A percentile compares a stretch with the other conserved stretches of the same genome.
These are phyloP conservation scores for Taenaris catops DNA, from an alignment of 2,888 invertebrate genomes.

Conservation along the genomic window DNA sequence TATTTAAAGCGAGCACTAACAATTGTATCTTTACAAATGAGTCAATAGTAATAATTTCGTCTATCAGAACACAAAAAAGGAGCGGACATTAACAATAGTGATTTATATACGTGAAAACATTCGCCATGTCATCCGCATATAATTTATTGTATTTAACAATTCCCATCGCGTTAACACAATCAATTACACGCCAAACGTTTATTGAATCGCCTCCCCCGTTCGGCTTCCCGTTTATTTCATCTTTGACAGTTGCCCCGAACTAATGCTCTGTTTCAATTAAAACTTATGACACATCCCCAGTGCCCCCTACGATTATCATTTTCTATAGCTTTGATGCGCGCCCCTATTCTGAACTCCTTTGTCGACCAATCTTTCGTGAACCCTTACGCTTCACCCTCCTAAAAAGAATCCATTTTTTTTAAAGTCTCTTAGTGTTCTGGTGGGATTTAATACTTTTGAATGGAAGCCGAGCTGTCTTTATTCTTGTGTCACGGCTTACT, in stretches of 20 bases:
- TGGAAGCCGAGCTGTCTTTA: conserved; percentile 49
- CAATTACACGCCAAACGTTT: conserved; percentile 59
- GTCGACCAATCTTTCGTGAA: conserved; percentile 40
- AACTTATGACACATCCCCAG: conserved; percentile 67
- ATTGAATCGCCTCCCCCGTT: conserved; percentile 39
- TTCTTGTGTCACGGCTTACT: conserved; percentile 44
- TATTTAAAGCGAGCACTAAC: too few relatives aligned
- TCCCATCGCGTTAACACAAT: conserved; percentile 42
- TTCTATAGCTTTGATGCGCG: conserved; percentile 57
- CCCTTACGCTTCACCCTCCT: conserved; percentile 28
- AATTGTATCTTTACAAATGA: too few relatives aligned
- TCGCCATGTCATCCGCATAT: conserved; percentile 10
- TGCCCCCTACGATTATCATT: conserved; percentile 37
- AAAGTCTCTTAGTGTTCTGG: conserved; percentile 30
- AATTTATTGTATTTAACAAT: conserved; percentile 27
- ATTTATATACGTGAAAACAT: conserved; percentile 12
- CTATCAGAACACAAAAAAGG: too few relatives aligned
- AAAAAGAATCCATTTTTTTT: conserved; percentile 16
- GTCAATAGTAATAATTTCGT: too few relatives aligned
- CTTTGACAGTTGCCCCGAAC: too few relatives aligned
- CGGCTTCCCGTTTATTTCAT: conserved; percentile 26
- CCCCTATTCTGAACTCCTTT: conserved; percentile 52
- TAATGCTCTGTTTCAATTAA: conserved; percentile 71
- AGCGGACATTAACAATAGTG: too few relatives aligned
- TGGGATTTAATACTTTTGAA: conserved; percentile 44